These are phyloP conservation scores for Antheraea yamamai DNA, from an alignment of 2,888 invertebrate species.

Conservation along the genomic window DNA sequence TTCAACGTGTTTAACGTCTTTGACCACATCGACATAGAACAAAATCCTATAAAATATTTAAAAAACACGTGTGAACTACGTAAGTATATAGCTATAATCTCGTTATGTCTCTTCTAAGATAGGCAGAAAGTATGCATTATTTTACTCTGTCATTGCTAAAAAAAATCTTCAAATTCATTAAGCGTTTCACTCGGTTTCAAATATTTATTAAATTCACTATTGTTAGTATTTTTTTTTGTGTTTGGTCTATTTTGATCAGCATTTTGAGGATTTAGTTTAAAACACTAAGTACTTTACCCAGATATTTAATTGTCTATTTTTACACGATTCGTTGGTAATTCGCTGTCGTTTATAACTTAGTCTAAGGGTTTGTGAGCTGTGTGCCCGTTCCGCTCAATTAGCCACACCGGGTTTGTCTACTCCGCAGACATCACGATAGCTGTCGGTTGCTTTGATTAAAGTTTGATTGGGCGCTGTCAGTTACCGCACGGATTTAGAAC, in stretches of 20 bases:
- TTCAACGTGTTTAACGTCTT: no score
- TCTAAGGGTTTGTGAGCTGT: constrained; percentile 19
- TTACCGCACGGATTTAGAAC: constrained; percentile 46
- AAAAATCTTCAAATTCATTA: background rate
- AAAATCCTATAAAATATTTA: no score
- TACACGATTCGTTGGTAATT: background rate
- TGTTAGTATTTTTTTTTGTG: background rate
- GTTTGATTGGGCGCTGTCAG: constrained; percentile 75
- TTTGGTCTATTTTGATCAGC: no score
- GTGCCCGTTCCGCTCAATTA: constrained; percentile 76
- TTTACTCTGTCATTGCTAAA: no score
- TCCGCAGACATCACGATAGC: constrained; percentile 56
- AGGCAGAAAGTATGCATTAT: no score
- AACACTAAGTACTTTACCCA: background rate
- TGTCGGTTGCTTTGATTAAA: constrained; percentile 75
- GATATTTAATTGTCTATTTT: background rate
- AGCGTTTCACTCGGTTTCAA: background rate
- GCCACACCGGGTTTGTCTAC: constrained; percentile 58
- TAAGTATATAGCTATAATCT: no score
- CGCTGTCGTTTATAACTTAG: constrained; percentile 42
- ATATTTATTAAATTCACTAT: background rate
- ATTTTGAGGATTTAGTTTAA: background rate
- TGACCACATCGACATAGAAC: no score
- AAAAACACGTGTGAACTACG: no score
- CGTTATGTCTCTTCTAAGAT: no score